Conservation (phyloP, 2,888 invertebrate genomes). For the Amphipyra berbera region DNA sequence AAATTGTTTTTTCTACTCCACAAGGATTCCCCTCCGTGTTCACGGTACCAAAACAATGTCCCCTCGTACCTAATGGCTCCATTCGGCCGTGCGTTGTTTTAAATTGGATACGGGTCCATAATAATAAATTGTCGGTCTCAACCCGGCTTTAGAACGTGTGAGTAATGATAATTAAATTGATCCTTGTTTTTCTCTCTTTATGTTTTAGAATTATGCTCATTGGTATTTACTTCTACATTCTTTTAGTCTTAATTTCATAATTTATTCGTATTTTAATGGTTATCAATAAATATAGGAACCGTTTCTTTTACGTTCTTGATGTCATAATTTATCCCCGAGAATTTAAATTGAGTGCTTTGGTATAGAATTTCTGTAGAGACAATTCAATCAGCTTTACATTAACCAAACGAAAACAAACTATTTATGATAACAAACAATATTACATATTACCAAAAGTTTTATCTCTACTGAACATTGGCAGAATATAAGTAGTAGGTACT, state of each 20-base stretch:
- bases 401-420: neutral
- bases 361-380: slow-evolving; percentile 15
- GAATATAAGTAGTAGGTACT: neutral
- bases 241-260: slow-evolving; percentile 37
- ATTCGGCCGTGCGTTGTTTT: slow-evolving; percentile 87
- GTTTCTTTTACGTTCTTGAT: slow-evolving; percentile 15
- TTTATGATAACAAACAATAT: neutral
- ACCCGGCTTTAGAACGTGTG: slow-evolving; percentile 82
- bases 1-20: slow-evolving; percentile 89
- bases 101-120: slow-evolving; percentile 90
- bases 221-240: slow-evolving; percentile 48
- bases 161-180: slow-evolving; percentile 89
- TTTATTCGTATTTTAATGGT: slow-evolving; percentile 47
- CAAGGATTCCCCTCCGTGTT: slow-evolving; percentile 86
- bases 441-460: neutral
- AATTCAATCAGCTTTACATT: neutral
- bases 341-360: slow-evolving; percentile 35
- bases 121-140: slow-evolving; percentile 89
- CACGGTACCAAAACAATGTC: slow-evolving; percentile 84
- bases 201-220: slow-evolving; percentile 56
- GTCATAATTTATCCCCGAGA: slow-evolving; percentile 25
- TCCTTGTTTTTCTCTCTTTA: slow-evolving; percentile 77
- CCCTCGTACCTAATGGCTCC: slow-evolving; percentile 82
- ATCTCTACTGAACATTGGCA: neutral
- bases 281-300: slow-evolving; percentile 27